Conservation (phyloP, 64 coral and sea anemone species). For the Montipora capricornis region DNA sequence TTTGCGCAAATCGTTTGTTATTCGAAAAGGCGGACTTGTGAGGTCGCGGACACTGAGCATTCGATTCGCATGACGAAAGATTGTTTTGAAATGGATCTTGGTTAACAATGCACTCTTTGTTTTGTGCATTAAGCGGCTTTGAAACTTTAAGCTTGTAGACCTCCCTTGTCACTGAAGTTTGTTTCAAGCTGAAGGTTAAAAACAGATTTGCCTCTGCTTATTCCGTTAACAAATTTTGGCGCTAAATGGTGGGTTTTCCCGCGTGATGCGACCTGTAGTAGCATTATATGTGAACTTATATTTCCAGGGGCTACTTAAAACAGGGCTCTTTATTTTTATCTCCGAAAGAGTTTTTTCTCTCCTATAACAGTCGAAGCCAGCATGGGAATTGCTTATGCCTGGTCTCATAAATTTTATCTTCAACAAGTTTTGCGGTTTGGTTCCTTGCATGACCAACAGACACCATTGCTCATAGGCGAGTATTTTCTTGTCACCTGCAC, state of each 20-base stretch:
- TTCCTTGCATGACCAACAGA: not conserved
- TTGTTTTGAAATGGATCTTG: not conserved
- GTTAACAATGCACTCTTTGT: slow-evolving; percentile 26
- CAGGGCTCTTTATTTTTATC: not conserved
- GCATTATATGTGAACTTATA: too few relatives aligned
- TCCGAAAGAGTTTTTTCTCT: not conserved
- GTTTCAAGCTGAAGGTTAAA: not conserved
- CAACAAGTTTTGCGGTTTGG: not conserved
- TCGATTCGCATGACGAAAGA: not conserved
- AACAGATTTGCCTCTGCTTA: too few relatives aligned
- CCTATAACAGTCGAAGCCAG: not conserved
- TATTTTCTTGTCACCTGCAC: not conserved
- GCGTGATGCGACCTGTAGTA: not conserved
- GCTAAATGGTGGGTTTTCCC: slow-evolving; percentile 27
- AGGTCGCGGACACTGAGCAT: not conserved
- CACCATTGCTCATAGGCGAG: too few relatives aligned
- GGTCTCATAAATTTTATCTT: not conserved
- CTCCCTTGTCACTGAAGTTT: not conserved
- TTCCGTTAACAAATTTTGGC: slow-evolving; percentile 51
- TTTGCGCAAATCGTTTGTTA: not conserved
- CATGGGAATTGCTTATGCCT: not conserved
- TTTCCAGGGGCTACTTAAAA: not conserved
- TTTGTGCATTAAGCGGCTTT: not conserved
- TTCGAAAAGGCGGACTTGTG: not conserved
- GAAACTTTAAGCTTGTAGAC: not conserved